Base-by-base conservation (phyloP, 2,888 invertebrate species). In the Ormyrus pomaceus region DNA sequence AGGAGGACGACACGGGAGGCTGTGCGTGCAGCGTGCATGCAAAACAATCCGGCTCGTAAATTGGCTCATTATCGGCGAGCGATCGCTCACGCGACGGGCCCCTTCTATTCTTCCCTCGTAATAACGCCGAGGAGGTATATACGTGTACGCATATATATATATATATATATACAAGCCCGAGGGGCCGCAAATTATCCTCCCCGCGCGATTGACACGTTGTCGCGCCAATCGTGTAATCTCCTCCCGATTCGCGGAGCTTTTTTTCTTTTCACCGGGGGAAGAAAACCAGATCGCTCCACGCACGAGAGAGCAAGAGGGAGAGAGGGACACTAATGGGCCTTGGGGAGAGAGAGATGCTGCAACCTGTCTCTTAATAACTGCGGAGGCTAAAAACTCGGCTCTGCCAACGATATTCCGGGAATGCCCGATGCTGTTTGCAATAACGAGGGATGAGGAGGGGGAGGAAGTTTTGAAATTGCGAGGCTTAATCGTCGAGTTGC, bases 1-100 rank as follows among this genome's bases (percentile, higher is more conserved):
- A 62, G 13, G 10, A 45, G 45, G 48, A 10, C 11, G 45, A 71
- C 13, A 34, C 5, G 45, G 61, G 58, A 10, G 34, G 11, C 61
- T 51, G 48, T 61, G 59, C 69, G 69, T 69, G 69, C 70, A 34
- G 34, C 34, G 59, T 50, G 70, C 74, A 13, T 65, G 53, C 19
- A n/a, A 58, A 50, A 70, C 70, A 75, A 58, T 64, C 70, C 58
- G 7, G 69, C 72, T 72, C 76, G 68, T 80, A 76, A 80, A 77
- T 80, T 80, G 72, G 46, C 80, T 72, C 72, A 77, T 80, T 80
- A 80, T 80, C 76, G 66, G 77, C 56, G 34, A 9, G 10, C 50
- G 73, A 80, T 73, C 75, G 71, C 34, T 50, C 59, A 13, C 71
- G 68, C 19, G 62, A 45, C 59, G 71, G 45, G 10, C 65, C 34